These are phyloP conservation scores for Hylomyscus alleni DNA, from an alignment of 2,797 vertebrate species.

Conservation along the genomic window DNA sequence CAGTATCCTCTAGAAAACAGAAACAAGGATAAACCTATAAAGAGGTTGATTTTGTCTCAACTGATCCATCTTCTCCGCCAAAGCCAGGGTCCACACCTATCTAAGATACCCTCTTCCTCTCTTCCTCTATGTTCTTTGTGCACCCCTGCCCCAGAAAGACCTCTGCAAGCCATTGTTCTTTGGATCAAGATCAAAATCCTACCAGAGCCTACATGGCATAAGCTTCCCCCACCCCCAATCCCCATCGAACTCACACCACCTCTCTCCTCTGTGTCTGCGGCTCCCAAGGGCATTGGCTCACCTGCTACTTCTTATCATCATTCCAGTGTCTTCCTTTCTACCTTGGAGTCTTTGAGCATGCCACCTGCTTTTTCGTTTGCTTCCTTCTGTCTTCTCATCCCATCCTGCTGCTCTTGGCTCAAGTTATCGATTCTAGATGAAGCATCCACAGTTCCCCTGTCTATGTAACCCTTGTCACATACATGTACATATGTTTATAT, in stretches of 20 bases:
- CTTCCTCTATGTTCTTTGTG: background rate
- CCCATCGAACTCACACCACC: background rate
- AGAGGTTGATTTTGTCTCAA: background rate
- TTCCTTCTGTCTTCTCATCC: background rate
- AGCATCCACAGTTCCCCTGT: background rate
- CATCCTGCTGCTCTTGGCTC: background rate
- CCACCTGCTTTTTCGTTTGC: background rate
- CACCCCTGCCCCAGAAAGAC: accelerated
- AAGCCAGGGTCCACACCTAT: background rate
- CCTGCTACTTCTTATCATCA: background rate
- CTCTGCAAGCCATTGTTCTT: background rate
- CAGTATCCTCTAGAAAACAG: background rate
- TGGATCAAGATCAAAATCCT: conserved; percentile 6
- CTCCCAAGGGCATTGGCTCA: background rate
- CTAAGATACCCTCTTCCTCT: too few species aligned
- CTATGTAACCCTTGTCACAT: too few species aligned
- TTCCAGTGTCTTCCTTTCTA: background rate
- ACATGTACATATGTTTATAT: background rate
- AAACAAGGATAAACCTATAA: background rate
- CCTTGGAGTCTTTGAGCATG: background rate
- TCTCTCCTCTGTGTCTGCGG: background rate
- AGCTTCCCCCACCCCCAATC: background rate
- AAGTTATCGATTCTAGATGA: background rate
- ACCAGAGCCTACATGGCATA: background rate
- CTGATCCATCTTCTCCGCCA: background rate